Conservation (phyloP, 2,888 invertebrate genomes). For the Pachliopta kotzebuea region DNA sequence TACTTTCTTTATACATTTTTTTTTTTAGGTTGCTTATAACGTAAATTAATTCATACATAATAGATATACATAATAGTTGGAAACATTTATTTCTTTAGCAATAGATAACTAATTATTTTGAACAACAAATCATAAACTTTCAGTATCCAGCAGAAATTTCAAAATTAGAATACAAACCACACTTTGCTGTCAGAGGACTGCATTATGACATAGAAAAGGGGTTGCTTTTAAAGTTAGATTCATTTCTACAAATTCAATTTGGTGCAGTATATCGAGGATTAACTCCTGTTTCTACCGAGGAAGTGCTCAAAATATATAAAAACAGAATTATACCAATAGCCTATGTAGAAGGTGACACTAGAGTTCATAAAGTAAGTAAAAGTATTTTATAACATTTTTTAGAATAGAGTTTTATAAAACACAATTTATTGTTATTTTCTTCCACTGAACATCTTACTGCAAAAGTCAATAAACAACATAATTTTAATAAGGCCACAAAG, state of each 20-base stretch:
- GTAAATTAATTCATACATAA: neutral
- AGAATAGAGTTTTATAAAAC: no score
- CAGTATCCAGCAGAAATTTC: constrained; percentile 94
- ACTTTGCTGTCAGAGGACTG: constrained; percentile 97
- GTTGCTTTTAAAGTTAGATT: constrained; percentile 94
- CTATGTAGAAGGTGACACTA: constrained; percentile 90
- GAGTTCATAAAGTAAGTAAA: constrained; percentile 83
- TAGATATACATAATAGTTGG: neutral
- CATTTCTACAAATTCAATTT: constrained; percentile 97
- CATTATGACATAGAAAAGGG: constrained; percentile 99
- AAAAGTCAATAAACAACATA: no score
- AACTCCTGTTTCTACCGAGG: constrained; percentile 89
- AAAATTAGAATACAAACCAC: constrained; percentile 91
- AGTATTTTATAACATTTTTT: neutral
- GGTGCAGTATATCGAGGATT: constrained; percentile 95
- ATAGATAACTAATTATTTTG: neutral
- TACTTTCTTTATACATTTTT: neutral
- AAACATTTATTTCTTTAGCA: neutral
- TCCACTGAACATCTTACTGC: no score
- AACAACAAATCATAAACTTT: constrained; percentile 37
- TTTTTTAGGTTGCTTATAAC: neutral
- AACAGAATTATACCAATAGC: constrained; percentile 93
- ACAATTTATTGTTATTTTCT: no score
- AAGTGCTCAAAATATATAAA: constrained; percentile 91
- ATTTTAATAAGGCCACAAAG: no score